These are phyloP conservation scores for Petaurus breviceps DNA, from an alignment of 2,113 vertebrate species.

Conservation along the genomic window DNA sequence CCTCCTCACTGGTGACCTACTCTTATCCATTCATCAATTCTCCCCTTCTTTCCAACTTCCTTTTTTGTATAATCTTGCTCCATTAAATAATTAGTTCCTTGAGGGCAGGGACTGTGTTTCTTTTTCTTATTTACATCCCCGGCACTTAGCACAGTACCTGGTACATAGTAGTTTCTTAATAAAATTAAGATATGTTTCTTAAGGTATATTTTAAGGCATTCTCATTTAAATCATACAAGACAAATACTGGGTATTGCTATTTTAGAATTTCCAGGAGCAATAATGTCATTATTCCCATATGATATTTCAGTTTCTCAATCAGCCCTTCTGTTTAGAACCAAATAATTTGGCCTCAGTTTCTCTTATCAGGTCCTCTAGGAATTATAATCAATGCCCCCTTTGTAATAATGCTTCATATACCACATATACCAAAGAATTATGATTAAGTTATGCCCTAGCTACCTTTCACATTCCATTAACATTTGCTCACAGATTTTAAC, in stretches of 20 bases:
- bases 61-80: neutral
- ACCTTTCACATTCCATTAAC: neutral
- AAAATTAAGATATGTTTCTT: neutral
- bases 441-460: neutral
- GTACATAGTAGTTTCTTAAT: neutral
- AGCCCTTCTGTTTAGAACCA: neutral
- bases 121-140: neutral
- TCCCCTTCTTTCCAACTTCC: neutral
- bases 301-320: neutral
- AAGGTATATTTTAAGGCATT: neutral
- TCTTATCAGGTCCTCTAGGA: neutral
- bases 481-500: neutral
- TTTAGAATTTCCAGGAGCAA: neutral
- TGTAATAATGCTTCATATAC: neutral
- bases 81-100: neutral
- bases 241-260: neutral
- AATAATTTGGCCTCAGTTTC: neutral
- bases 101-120: neutral
- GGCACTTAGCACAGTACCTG: neutral
- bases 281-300: neutral
- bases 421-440: neutral
- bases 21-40: neutral
- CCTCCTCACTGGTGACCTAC: neutral
- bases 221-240: neutral
- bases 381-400: neutral